Base-by-base conservation (phyloP, 2,113 vertebrate genomes). In the Hyperopisus bebe region DNA sequence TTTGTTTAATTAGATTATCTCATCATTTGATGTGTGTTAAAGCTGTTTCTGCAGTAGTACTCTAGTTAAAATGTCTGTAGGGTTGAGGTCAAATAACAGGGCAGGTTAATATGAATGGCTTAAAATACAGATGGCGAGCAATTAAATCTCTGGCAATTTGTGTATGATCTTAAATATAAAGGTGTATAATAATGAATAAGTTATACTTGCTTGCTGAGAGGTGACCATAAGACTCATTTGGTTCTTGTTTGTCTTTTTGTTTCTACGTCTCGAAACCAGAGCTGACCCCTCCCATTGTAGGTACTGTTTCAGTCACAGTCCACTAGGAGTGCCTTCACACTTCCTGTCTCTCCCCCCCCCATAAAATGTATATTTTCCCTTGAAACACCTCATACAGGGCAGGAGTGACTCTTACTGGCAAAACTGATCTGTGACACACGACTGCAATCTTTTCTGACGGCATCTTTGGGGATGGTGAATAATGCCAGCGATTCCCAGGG, bases 241-340 rank as follows among this genome's bases (percentile, higher is more conserved):
- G 15, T 91, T 27, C 80, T 55, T 89, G 48, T 84, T 35, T 91
- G 47, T 90, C 77, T 86, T 35, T 87, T 90, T 27, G 9, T 53
- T 62, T 89, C 35, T 74, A 46, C 89, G 85, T 62, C 10, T 55
- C n/a, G 50, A 39, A 58, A 74, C 92, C 96, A 97, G 96, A 97
- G 94, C 94, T 97, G 95, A 97, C 96, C 92, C 96, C 96, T 95
- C 95, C 96, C 95, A 96, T 96, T 97, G 95, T 97, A 97, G 97
- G 97, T 97, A 97, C 96, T 96, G 96, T 95, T 96, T 84, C 94
- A 91, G 74, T 62, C 82, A 58, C 46, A 13, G 50, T 44, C 53
- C 42, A 39, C n/a, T 80, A 35, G n/a, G 3, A 53, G 42, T 31
- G 31, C 39, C 8, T 83, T 85, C 35, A 42, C 50, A 47, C 82